Base-by-base conservation (phyloP, 2,113 vertebrate species). In the Myodes glareolus region DNA sequence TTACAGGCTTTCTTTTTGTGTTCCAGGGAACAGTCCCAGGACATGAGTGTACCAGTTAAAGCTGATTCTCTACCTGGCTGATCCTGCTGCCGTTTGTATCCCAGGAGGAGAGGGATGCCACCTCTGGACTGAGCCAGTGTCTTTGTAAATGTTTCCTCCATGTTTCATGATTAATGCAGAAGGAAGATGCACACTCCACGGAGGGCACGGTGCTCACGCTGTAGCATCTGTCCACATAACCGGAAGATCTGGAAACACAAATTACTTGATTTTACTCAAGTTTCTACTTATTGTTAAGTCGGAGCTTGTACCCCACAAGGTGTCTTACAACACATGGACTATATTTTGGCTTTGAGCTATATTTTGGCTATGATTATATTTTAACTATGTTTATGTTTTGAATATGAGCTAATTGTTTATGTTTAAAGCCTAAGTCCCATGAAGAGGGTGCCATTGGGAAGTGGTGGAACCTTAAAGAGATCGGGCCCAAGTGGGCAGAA, bases 1-100 rank as follows among this genome's bases (percentile, higher is more conserved):
- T 16, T 3, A 5, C 4, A 0, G 42, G 14, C 7, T 12, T 0
- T 47, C 12, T 86, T 55, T n/a, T 85, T 12, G 10, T 16, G 5
- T 27, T 42, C 76, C 1, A 17, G 39, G 11, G 14, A 65, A 9
- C 61, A 85, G 50, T 10, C 23, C 3, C 36, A 78, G 81, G 94
- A 14, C 36, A 7, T 4, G 39, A 47, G 47, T 0, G 0, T 14
- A 39, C 33, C 4, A 1, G 3, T 47, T 70, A 55, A 16, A 91
- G 63, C 67, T 29, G 90, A 16, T n/a, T 81, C 93, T 88, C 68
- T 45, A 25, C 45, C 31, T 55, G 61, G 73, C 58, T 88, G 75
- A 21, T 25, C 47, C 45, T 70, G 70, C 63, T 68, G 36, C 82
- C 65, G 1, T 50, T 63, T n/a, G 4, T 29, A 27, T 61, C 36